Evolutionary conservation across 2,888 invertebrate genomes (phyloP), one percentile per base, ranked within the genome.

Genomic region (Subacronicta megacephala): DNA sequence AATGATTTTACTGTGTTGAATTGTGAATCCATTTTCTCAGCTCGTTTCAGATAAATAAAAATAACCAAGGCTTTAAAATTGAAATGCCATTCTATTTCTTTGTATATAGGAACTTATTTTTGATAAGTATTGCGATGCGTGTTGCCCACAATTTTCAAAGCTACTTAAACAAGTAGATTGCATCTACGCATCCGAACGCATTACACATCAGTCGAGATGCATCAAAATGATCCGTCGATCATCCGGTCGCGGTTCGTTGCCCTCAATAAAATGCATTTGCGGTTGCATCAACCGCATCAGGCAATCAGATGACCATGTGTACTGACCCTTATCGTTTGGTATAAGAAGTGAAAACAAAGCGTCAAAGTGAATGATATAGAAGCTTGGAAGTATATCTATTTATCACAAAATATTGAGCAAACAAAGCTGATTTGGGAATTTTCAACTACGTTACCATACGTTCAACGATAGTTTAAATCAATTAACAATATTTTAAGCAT

Each of bases 261-360:
- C 85, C 88, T 76, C 79, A 75, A 81, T 84, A 79, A 79, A 82
- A 82, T 78, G 78, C 81, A 78, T 78, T 83, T 87, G 88, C 81
- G 88, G 84, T 88, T 88, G 86, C 86, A 85, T 87, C 89, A 84
- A 83, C 82, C 55, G 62, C 64, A 51, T 9, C 52, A 69, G 70
- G 80, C 80, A 82, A 82, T 83, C 69, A 75, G 75, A 73, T 75
- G 75, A 68, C 74, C 76, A 65, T 79, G 77, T 77, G 72, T 68
- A 71, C 70, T 82, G 84, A 81, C 83, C 87, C 77, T 81, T 77
- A 70, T 62, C 44, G 31, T 17, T 41, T 67, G 72, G 73, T 64
- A 12, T 49, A 75, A 80, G 65, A 7, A 7, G 47, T 36, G n/a
- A 31, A 35, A 44, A 56, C n/a, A 44, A 26, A 18, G 53, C 44